These are phyloP conservation scores for Drosophila sturtevanti DNA, from an alignment of 1,140 invertebrate genomes.

Conservation along the genomic window DNA sequence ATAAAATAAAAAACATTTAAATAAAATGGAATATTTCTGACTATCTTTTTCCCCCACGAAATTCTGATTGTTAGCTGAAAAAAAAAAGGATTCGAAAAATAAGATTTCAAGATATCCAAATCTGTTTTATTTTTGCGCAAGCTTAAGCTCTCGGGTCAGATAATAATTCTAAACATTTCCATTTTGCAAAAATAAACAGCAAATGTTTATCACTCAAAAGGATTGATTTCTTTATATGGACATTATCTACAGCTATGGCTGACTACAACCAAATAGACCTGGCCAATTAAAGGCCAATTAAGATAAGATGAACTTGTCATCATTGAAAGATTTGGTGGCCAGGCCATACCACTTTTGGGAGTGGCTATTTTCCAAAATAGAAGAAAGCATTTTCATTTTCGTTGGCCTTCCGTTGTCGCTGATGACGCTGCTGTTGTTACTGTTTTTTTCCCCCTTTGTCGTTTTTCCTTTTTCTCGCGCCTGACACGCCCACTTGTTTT, in stretches of 20 bases:
- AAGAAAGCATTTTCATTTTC: slow-evolving; percentile 12
- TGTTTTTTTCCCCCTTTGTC: slow-evolving; percentile 8
- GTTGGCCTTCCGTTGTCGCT: background rate
- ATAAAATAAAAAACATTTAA: background rate
- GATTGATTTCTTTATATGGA: too few species aligned
- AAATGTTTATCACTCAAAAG: too few species aligned
- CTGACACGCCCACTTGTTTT: slow-evolving; percentile 56
- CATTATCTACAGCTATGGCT: too few species aligned
- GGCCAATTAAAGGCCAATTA: background rate
- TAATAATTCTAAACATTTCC: too few species aligned
- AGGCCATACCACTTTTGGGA: background rate
- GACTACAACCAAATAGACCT: background rate
- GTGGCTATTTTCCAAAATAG: background rate
- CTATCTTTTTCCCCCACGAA: background rate
- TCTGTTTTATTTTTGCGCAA: too few species aligned
- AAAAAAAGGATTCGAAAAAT: too few species aligned
- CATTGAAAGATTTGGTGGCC: background rate
- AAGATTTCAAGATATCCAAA: too few species aligned
- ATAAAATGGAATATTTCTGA: background rate
- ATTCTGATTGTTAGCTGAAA: too few species aligned
- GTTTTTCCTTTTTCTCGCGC: slow-evolving; percentile 10
- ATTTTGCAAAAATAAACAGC: too few species aligned
- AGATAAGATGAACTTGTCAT: background rate
- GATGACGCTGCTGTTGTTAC: slow-evolving; percentile 5
- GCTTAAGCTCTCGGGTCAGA: too few species aligned